Evolutionary conservation across 2,113 vertebrate genomes (phyloP).

Genomic region (Choloepus hoffmanni): DNA sequence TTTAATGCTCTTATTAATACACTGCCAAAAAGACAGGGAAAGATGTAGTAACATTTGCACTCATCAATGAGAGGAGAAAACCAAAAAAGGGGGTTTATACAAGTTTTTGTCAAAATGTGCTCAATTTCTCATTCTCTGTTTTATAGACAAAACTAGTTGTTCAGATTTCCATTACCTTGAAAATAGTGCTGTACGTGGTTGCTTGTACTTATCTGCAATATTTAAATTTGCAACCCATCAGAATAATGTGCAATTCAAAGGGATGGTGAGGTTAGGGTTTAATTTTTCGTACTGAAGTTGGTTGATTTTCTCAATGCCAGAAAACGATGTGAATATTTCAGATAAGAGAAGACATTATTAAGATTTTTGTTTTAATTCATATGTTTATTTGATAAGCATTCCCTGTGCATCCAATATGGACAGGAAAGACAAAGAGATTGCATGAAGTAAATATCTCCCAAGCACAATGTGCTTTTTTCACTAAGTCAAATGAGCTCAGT

Average conservation of each 20-base stretch:
- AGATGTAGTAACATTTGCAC: fast-evolving
- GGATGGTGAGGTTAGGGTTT: not conserved
- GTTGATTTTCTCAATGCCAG: not conserved
- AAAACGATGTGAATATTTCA: not conserved
- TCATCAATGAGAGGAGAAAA: too few relatives aligned
- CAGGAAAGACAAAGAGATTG: not conserved
- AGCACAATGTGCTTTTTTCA: not conserved
- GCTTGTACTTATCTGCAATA: too few relatives aligned
- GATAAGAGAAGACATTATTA: not conserved
- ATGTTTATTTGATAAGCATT: not conserved
- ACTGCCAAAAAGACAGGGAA: not conserved
- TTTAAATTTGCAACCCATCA: fast-evolving
- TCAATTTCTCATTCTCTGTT: not conserved
- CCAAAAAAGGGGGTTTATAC: fast-evolving
- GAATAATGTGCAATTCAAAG: not conserved
- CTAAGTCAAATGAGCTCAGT: fast-evolving
- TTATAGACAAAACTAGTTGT: not conserved
- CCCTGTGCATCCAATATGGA: fast-evolving
- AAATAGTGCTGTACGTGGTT: fast-evolving
- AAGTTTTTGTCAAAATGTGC: too few relatives aligned
- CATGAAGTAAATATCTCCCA: fast-evolving
- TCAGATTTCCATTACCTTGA: fast-evolving
- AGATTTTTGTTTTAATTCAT: not conserved
- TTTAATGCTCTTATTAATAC: not conserved
- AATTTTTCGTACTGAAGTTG: not conserved